phyloP scores from a whole-genome alignment of 2,888 invertebrate genomes.

The Bursaphelenchus okinawaensis region DNA sequence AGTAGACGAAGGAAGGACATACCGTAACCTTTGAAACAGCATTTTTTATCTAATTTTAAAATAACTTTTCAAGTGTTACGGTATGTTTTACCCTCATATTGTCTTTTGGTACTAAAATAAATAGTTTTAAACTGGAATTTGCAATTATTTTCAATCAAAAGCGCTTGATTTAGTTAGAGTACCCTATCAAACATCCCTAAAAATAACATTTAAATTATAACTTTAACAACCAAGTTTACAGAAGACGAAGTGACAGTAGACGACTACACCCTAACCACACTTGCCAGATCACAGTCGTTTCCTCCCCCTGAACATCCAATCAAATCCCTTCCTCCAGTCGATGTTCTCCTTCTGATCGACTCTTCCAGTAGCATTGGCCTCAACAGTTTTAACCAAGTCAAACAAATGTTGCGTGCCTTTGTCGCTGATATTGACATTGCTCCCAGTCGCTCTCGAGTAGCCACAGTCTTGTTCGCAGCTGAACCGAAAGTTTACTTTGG shows the following conservation, averaged over 20 bases:
- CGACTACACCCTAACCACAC: slow-evolving; percentile 29
- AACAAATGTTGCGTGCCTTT: slow-evolving; percentile 4
- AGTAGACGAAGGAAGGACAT: not conserved
- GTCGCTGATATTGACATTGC: slow-evolving; percentile 47
- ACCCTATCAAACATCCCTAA: too few species aligned
- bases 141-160: not conserved
- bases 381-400: slow-evolving; percentile 8
- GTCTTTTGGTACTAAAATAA: not conserved
- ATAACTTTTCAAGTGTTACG: too few species aligned
- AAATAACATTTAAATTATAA: too few species aligned
- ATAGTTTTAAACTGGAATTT: not conserved
- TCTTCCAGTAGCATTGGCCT: slow-evolving; percentile 33
- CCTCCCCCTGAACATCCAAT: slow-evolving; percentile 44
- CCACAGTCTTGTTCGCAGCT: slow-evolving; percentile 39
- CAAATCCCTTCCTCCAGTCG: slow-evolving; percentile 47
- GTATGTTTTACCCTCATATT: not conserved
- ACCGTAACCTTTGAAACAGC: not conserved
- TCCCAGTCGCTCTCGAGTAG: slow-evolving; percentile 44
- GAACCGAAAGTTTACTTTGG: slow-evolving; percentile 51
- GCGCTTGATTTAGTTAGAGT: not conserved
- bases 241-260: slow-evolving; percentile 6
- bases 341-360: slow-evolving; percentile 48
- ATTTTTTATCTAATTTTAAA: too few species aligned
- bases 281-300: slow-evolving; percentile 30
- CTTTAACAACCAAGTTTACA: not conserved